These are phyloP conservation scores for Scaptomyza tumidula DNA, from an alignment of 2,888 invertebrate species.

Conservation along the genomic window DNA sequence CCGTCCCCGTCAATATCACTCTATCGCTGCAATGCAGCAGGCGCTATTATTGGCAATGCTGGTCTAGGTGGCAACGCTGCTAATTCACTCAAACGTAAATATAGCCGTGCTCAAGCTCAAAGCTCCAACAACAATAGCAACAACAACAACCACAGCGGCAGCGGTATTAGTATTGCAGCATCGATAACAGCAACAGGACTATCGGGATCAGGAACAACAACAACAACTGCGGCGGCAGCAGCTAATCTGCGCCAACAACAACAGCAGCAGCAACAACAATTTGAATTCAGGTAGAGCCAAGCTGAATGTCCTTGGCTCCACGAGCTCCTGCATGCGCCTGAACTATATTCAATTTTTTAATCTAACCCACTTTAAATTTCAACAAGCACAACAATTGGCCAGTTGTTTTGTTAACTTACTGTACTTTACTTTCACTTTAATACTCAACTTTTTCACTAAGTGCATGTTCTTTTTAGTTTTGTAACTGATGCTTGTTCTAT, in stretches of 20 bases:
- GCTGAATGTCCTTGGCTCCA: conserved; percentile 59
- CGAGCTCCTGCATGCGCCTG: conserved; percentile 69
- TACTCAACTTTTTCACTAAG: not conserved
- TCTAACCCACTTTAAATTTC: conserved; percentile 22
- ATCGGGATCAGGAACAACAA: conserved; percentile 36
- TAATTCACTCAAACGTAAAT: conserved; percentile 70
- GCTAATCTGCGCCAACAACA: conserved; percentile 66
- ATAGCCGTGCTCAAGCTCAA: conserved; percentile 49
- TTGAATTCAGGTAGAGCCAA: conserved; percentile 84
- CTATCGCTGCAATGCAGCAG: conserved; percentile 84
- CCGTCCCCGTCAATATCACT: conserved; percentile 82
- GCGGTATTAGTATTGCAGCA: conserved; percentile 71
- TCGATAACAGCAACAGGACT: conserved; percentile 30
- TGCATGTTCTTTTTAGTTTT: conserved; percentile 24
- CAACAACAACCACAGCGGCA: conserved; percentile 85
- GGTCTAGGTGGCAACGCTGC: conserved; percentile 41
- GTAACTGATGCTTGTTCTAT: conserved; percentile 1
- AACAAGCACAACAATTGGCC: conserved; percentile 21
- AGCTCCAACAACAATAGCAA: conserved; percentile 21
- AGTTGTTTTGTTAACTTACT: conserved; percentile 4
- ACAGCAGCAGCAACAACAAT: conserved; percentile 75
- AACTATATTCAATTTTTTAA: conserved; percentile 23
- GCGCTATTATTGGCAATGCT: conserved; percentile 46
- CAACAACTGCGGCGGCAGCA: conserved; percentile 40
- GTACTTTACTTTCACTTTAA: not conserved